phyloP scores from a whole-genome alignment of 2,797 vertebrate genomes.

The Poeciliopsis presidionis region DNA sequence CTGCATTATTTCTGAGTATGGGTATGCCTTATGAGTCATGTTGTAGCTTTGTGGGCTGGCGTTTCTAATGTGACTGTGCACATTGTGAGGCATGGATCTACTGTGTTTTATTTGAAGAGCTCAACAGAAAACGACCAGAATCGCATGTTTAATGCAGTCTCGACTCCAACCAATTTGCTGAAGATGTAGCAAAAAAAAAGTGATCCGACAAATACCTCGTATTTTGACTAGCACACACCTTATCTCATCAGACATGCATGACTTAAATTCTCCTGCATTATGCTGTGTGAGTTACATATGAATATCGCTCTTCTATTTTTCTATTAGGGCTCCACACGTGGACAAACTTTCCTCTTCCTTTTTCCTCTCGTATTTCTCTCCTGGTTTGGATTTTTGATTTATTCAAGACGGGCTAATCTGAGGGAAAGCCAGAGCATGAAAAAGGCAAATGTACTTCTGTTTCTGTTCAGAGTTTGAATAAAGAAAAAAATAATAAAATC shows the following conservation, averaged over 20 bases:
- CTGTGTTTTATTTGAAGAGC: conserved; percentile 65
- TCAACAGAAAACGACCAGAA: conserved; percentile 58
- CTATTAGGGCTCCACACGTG: conserved; percentile 67
- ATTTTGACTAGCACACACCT: conserved; percentile 67
- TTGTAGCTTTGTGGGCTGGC: conserved; percentile 78
- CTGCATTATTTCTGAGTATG: conserved; percentile 32
- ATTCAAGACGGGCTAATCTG: conserved; percentile 54
- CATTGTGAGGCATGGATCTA: conserved; percentile 78
- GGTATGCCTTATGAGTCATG: conserved; percentile 69
- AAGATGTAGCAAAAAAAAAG: conserved; percentile 77
- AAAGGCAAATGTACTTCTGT: conserved; percentile 77
- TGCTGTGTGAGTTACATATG: conserved; percentile 66
- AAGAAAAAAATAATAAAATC: conserved; percentile 80
- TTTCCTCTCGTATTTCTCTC: conserved; percentile 54
- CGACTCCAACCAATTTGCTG: conserved; percentile 72
- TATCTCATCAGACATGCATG: conserved; percentile 78
- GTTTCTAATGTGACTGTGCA: conserved; percentile 75
- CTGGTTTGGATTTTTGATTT: conserved; percentile 61
- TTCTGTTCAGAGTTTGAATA: conserved; percentile 80
- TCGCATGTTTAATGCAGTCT: conserved; percentile 80
- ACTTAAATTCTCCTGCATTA: conserved; percentile 77
- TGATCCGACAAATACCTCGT: conserved; percentile 79
- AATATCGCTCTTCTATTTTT: conserved; percentile 77
- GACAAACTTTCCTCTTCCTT: conserved; percentile 43
- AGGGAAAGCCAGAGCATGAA: conserved; percentile 80